Base-by-base conservation (phyloP, 2,888 invertebrate species). In the Pollenia griseotomentosa region DNA sequence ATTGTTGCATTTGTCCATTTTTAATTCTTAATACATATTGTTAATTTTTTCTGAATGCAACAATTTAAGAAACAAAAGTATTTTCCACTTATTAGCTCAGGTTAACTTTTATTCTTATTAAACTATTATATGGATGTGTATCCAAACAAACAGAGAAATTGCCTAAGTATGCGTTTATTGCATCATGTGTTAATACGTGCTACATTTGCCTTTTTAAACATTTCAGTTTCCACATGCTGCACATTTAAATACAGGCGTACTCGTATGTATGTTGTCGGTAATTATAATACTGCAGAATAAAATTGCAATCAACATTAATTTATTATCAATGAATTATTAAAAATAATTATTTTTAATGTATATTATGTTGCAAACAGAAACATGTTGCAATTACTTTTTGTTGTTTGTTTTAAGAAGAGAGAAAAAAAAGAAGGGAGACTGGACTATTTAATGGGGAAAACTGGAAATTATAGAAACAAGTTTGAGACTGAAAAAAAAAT, bases 311-410 rank as follows among this genome's bases (percentile, higher is more conserved):
- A 84, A 78, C 81, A 81, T 84, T 84, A 86, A 86, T 86, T 86
- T 86, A 70, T 83, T 84, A 87, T 81, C 81, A 77, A 84, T 87
- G 81, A 86, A 83, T 86, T 86, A 86, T 86, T 81, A 80, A 83
- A 83, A 83, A 83, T 73, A 81, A 80, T 83, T 86, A 86, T 77
- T 77, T 77, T 51, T 59, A 71, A 65, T 80, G 11, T 74, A 33
- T 53, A 46, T 79, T 55, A 12, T 65, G 65, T 66, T 81, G 74
- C 70, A 70, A 16, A 19, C 23, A 71, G 33, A 46, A 81, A 61
- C 59, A 85, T 78, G 78, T 66, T 70, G 70, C 63, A 83, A 70
- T 44, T 19, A 51, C 51, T 61, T 2, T 9, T 40, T 16, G 48
- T 51, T 70, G 65, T 66, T 66, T 55, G 66, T 16, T 70, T 46